Evolutionary conservation across 1,140 invertebrate species (phyloP).

Genomic region (Asbolus verrucosus): DNA sequence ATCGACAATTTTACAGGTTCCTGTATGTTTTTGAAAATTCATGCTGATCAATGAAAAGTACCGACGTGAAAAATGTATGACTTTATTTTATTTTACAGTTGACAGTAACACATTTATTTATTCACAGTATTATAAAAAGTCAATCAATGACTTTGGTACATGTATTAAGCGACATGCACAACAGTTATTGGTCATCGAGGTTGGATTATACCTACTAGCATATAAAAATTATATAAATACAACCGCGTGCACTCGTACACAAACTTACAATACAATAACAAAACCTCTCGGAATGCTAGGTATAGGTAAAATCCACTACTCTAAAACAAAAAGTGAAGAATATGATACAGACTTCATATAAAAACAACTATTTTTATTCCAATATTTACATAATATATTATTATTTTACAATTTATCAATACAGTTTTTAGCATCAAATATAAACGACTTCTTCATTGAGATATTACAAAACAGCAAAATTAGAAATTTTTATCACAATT

Average conservation of each 20-base stretch:
- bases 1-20: too few species aligned
- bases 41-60: background rate
- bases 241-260: background rate
- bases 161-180: constrained; percentile 54
- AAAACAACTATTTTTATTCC: constrained; percentile 59
- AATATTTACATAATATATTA: constrained; percentile 58
- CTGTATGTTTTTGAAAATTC: too few species aligned
- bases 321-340: constrained; percentile 39
- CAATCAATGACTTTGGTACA: constrained; percentile 47
- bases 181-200: constrained; percentile 56
- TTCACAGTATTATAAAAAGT: constrained; percentile 50
- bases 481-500: constrained; percentile 61
- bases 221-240: constrained; percentile 25
- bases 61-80: constrained; percentile 49
- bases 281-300: constrained; percentile 16
- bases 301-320: constrained; percentile 51
- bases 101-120: constrained; percentile 55
- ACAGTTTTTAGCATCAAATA: constrained; percentile 62
- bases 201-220: constrained; percentile 48
- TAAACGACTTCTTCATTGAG: constrained; percentile 49
- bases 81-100: constrained; percentile 53
- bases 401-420: constrained; percentile 59
- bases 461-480: constrained; percentile 45
- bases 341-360: constrained; percentile 55
- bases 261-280: too few species aligned